phyloP scores from a whole-genome alignment of 2,797 vertebrate species.

The Phataginus tricuspis region DNA sequence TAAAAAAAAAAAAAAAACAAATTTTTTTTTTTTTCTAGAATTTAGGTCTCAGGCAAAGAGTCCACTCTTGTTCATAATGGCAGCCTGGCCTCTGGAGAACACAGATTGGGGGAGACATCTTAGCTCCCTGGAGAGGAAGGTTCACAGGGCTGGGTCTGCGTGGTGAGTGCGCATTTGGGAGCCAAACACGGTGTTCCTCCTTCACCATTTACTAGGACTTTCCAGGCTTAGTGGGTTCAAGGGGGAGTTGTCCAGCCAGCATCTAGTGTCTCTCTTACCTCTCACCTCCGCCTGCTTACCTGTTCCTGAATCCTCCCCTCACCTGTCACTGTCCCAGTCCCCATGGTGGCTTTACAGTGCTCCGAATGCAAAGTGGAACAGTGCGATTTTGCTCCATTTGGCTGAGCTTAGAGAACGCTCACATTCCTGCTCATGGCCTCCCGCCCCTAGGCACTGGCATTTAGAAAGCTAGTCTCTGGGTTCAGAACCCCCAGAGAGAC shows the following conservation, averaged over 20 bases:
- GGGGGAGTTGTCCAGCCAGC: background rate
- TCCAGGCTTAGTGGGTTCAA: background rate
- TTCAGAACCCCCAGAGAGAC: background rate
- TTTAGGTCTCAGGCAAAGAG: background rate
- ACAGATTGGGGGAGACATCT: rapidly evolving
- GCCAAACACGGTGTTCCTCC: constrained; percentile 8
- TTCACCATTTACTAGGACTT: background rate
- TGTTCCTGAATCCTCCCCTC: background rate
- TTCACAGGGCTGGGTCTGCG: background rate
- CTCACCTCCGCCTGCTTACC: background rate
- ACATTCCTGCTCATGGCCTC: background rate
- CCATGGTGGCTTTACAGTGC: background rate
- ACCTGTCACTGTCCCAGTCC: background rate
- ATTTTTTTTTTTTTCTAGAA: background rate
- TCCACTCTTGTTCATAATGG: rapidly evolving
- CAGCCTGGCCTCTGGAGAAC: background rate
- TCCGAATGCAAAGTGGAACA: no score
- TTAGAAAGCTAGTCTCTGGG: background rate
- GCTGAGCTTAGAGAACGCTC: background rate
- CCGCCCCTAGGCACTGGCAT: background rate
- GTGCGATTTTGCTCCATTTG: no score
- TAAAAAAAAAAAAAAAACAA: background rate
- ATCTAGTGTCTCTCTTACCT: background rate
- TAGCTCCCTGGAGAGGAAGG: background rate
- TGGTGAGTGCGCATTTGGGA: background rate